phyloP scores from a whole-genome alignment of 2,113 vertebrate species.

The Cheirogaleus medius region DNA sequence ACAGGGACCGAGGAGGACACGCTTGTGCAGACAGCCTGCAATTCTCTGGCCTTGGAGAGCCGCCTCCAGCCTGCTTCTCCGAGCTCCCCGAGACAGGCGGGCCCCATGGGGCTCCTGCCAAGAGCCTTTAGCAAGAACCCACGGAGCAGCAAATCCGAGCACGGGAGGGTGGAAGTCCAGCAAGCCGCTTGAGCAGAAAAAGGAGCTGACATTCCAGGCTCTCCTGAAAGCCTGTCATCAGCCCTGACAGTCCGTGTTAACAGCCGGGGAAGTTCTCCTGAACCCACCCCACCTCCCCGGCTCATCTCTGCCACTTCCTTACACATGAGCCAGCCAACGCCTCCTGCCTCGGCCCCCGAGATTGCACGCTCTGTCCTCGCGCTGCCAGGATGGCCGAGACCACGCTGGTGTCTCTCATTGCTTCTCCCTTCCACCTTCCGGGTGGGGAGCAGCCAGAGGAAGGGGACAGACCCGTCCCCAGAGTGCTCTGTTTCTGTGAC shows the following conservation, averaged over 20 bases:
- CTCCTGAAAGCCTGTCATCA: neutral
- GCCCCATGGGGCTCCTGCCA: neutral
- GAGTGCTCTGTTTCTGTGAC: too few species aligned
- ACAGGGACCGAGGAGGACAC: neutral
- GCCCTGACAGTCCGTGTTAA: neutral
- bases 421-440: too few species aligned
- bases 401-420: too few species aligned
- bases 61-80: neutral
- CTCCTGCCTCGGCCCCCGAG: neutral
- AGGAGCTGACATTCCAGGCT: neutral
- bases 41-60: neutral
- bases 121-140: neutral
- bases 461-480: too few species aligned
- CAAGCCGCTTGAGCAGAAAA: neutral
- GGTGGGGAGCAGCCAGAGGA: neutral
- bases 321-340: neutral
- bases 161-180: neutral
- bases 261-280: neutral
- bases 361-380: neutral
- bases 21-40: neutral
- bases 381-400: too few species aligned
- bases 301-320: rapidly evolving
- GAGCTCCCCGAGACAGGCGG: neutral
- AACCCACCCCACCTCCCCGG: neutral
- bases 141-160: rapidly evolving